Percentiles rank a stretch among this genome's conserved stretches.
Conservation (phyloP, 2,113 vertebrate genomes). For the Crotalus horridus region DNA sequence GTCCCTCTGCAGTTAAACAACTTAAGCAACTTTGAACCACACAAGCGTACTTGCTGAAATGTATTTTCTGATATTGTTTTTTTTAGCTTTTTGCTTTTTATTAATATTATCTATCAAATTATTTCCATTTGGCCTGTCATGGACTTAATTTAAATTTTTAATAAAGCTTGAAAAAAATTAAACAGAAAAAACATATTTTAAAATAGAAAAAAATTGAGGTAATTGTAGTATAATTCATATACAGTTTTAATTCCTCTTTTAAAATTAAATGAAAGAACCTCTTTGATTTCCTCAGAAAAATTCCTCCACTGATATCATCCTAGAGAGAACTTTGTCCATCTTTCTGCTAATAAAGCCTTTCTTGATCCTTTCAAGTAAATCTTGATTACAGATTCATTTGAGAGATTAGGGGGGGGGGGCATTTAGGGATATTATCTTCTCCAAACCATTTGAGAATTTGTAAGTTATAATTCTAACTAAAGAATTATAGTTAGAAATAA, state of each 20-base stretch:
- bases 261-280: not conserved
- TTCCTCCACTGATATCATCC: not conserved
- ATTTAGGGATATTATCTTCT: not conserved
- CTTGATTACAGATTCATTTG: not conserved
- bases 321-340: not conserved
- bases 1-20: not conserved
- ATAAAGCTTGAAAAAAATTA: not conserved
- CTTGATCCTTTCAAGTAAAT: not conserved
- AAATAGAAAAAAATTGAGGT: not conserved
- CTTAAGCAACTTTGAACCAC: not conserved
- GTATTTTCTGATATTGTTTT: not conserved
- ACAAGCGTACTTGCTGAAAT: not conserved
- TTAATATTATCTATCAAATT: not conserved
- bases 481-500: not conserved
- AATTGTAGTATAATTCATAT: not conserved
- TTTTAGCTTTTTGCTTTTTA: not conserved
- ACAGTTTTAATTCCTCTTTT: not conserved
- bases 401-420: not conserved
- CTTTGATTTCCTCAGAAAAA: not conserved
- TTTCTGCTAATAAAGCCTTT: not conserved
- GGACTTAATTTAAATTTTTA: not conserved
- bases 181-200: not conserved
- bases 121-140: not conserved
- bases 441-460: not conserved
- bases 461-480: not conserved